Evolutionary conservation across 2,113 vertebrate species (phyloP), one percentile per base, ranked within the genome.

Genomic region (Salvator merianae): DNA sequence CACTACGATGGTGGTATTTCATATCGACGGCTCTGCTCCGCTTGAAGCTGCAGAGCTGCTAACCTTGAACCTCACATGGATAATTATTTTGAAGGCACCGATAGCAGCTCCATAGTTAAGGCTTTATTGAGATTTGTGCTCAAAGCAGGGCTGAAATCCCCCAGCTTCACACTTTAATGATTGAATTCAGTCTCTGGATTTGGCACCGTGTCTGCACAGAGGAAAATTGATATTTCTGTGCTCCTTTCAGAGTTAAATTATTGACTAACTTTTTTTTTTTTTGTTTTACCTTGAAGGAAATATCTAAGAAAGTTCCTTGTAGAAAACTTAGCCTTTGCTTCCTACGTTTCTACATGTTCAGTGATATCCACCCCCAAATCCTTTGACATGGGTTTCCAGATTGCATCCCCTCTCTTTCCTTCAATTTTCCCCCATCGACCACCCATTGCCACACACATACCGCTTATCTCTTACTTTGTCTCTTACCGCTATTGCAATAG

Each of bases 1-100:
- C 3, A 0, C 85, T 1, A 14, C 79, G 74, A n/a, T 10, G 8
- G 84, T 24, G 85, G 77, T 79, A 83, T 94, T 94, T 93, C 89
- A 89, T 30, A 70, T 76, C 73, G 16, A 4, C 40, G 80, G 84
- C 77, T 82, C 5, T 0, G 30, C 18, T n/a, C 47, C 84, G 47
- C 72, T 85, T 26, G 78, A 89, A 88, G 84, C 66, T 63, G 63
- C 8, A 8, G 63, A 0, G 0, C 30, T 30, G 32, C 65, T 71
- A 1, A 22, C 66, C 79, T 79, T 85, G 85, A 32, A 71, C 77
- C 86, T n/a, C 40, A 47, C 14, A 69, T 63, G 74, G 63, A 53
- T 84, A 73, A 82, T 91, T 84, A 63, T 78, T 32, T 81, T 9
- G 68, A 20, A 1, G 79, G 79, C 59, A 87, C 86, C 55, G 8